Base-by-base conservation (phyloP, 23 tunicate species). In the Ciona savignyi region DNA sequence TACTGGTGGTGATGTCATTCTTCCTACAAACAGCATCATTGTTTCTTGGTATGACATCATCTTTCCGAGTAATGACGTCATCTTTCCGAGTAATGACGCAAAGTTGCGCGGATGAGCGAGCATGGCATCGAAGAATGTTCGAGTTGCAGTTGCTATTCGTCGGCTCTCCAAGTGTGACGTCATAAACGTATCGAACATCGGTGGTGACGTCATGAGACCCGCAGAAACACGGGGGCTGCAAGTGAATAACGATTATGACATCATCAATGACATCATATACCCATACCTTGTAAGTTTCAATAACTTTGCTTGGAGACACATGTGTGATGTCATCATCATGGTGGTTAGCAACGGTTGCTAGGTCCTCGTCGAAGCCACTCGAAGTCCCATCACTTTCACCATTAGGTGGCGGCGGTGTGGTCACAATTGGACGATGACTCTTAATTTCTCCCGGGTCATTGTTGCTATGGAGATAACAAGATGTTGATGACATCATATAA, bases 321-420 rank as follows among this genome's bases (percentile, higher is more conserved):
- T 74, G 35, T 21, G 24, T 29, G 68, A 27, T 22, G 32, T 26
- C 25, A 42, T 42, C 56, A 3, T 67, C 33, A 31, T 42, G 56
- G 15, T 42, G 56, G 9, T 6, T 6, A 6, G 56, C 9, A 6
- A 15, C 9, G 9, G 34, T 30, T n/a, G 29, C 68, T 9, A 67
- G 74, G 19, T 78, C 91, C 63, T 85, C 91, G 4, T 74, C 91
- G 51, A 85, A 85, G 1, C 91, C 91, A 35, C 91, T 85, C 30
- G 91, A 85, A 4, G 91, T 64, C 27, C 78, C 91, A 31, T 79
- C 83, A 30, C 79, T 74, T 32, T 60, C 86, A 30, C 56, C 65
- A 24, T 68, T 49, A 49, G 74, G 51, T 22, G 31, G 29, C 15
- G 82, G 74, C 19, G 69, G n/a, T n/a, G n/a, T n/a, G n/a, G n/a